Evolutionary conservation across 2,797 vertebrate genomes (phyloP), one percentile per base, ranked within the genome.

Genomic region (Premnoplex brunnescens): DNA sequence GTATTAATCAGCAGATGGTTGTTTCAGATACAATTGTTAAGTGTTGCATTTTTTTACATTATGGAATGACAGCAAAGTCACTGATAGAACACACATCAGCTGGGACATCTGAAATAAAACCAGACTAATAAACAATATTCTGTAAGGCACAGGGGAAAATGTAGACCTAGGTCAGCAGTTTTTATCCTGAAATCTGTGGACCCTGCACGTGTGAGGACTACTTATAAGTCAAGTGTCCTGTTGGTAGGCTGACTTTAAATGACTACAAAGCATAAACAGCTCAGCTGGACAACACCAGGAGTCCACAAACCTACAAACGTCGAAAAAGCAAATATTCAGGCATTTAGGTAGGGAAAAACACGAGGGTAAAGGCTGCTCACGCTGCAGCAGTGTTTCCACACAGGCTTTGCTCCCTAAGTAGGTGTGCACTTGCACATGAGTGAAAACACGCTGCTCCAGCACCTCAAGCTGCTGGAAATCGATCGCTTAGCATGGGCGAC

Each of bases 251-350:
- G 88, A 62, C 46, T 95, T 75, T 41, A 78, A 91, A 85, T 2
- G 34, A 48, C 85, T 51, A 51, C 14, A 62, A 85, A 64, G 34
- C 60, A 75, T 1, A 72, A 6, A 54, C 24, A 64, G 83, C 88
- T 86, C 94, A 84, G 85, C 76, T 86, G 58, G 79, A 73, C 77
- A 95, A 86, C 93, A 88, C 34, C 82, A 83, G 68, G 89, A 79
- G 17, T 89, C 72, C 72, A 56, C 85, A 91, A 89, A 92, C 63
- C 71, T 37, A 63, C 51, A 59, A 59, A 49, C 9, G 1, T 2
- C 63, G 48, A 37, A 52, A 93, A 91, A 88, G 32, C 92, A 83
- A 89, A 39, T 41, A 36, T 7, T 72, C 24, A 30, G 60, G 41
- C 49, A 2, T 56, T 56, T 18, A 77, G 17, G 44, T 5, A 75